Percentiles rank a stretch among this genome's conserved stretches.
These are phyloP conservation scores for Betta splendens DNA, from an alignment of 2,797 vertebrate species.

Conservation along the genomic window DNA sequence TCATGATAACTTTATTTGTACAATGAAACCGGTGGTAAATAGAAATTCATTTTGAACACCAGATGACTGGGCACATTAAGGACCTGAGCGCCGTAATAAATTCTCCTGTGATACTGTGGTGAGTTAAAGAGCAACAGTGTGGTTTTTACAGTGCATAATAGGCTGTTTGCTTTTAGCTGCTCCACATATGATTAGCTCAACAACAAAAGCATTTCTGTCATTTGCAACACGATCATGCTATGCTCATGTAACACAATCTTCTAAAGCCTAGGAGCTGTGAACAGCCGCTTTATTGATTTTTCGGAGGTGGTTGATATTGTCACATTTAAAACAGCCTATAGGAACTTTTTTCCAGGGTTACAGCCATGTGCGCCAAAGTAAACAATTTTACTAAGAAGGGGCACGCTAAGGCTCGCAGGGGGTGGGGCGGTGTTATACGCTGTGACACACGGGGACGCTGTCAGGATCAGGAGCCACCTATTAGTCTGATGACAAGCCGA, in stretches of 20 bases:
- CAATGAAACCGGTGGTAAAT: constrained; percentile 54
- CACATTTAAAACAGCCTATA: constrained; percentile 49
- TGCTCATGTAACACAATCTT: constrained; percentile 51
- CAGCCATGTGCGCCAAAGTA: constrained; percentile 44
- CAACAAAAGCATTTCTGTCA: constrained; percentile 67
- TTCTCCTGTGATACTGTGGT: constrained; percentile 36
- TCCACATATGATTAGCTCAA: constrained; percentile 54
- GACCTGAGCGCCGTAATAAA: constrained; percentile 22
- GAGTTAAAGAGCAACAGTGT: constrained; percentile 59
- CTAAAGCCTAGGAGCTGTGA: constrained; percentile 27
- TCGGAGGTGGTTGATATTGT: constrained; percentile 62
- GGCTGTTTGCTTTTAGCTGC: constrained; percentile 60
- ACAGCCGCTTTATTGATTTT: constrained; percentile 72
- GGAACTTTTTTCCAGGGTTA: constrained; percentile 61
- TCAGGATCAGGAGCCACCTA: constrained; percentile 57
- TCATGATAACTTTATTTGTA: constrained; percentile 81
- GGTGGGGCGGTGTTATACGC: constrained; percentile 23
- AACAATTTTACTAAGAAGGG: constrained; percentile 37
- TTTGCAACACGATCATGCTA: constrained; percentile 22
- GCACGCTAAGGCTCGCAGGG: constrained; percentile 13
- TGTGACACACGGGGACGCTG: constrained; percentile 66
- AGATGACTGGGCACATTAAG: constrained; percentile 52
- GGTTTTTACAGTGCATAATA: constrained; percentile 56
- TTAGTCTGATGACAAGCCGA: constrained; percentile 67
- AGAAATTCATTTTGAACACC: constrained; percentile 54